These are phyloP conservation scores for Zelleria hepariella DNA, from an alignment of 2,888 invertebrate genomes.

Conservation along the genomic window DNA sequence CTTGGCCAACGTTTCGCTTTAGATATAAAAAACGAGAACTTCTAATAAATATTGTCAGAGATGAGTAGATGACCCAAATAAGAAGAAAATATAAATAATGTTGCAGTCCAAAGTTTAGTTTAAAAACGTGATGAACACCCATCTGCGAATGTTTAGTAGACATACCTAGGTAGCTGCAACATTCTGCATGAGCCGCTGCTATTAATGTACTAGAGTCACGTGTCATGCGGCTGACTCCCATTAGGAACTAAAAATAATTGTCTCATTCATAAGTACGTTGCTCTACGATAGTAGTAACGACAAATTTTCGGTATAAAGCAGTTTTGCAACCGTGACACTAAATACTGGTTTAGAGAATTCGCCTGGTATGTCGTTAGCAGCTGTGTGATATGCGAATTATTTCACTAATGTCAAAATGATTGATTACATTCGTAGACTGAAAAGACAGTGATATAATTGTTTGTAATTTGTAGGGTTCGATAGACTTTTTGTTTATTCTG, in stretches of 20 bases:
- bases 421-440: neutral
- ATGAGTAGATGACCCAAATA: neutral
- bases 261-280: slow-evolving; percentile 57
- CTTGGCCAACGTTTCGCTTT: neutral
- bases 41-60: neutral
- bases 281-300: slow-evolving; percentile 64
- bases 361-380: slow-evolving; percentile 22
- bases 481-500: neutral
- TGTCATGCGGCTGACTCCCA: slow-evolving; percentile 13
- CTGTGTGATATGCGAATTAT: neutral
- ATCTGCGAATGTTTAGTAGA: neutral
- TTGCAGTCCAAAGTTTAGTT: neutral
- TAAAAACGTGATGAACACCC: neutral
- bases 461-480: neutral
- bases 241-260: slow-evolving; percentile 64
- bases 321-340: slow-evolving; percentile 48
- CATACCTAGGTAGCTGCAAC: slow-evolving; percentile 12
- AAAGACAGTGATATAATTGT: neutral
- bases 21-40: neutral
- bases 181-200: no score
- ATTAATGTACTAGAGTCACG: no score
- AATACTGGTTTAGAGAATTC: slow-evolving; percentile 26
- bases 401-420: neutral
- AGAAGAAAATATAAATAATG: neutral
- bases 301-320: slow-evolving; percentile 57